phyloP scores from a whole-genome alignment of 2,888 invertebrate species.

The Melieria crassipennis region DNA sequence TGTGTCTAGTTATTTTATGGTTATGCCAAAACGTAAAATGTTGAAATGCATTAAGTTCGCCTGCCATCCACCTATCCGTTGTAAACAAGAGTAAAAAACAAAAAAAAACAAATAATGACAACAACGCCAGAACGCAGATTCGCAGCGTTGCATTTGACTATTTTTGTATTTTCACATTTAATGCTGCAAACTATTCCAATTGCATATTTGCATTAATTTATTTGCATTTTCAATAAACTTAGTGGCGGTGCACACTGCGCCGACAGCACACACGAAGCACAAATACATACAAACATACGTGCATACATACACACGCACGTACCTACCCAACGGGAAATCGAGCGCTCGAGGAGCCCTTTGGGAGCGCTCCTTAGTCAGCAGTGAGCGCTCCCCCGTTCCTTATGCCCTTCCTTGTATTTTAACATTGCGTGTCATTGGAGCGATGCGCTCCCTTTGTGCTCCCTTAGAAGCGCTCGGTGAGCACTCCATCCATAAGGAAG shows the following conservation, averaged over 20 bases:
- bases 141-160: not conserved
- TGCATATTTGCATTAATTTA: constrained; percentile 4
- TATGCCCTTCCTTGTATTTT: no score
- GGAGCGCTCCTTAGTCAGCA: no score
- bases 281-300: not conserved
- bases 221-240: not conserved
- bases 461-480: no score
- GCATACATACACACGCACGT: not conserved
- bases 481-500: no score
- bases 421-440: no score
- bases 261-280: not conserved
- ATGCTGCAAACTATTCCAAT: not conserved
- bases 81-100: not conserved
- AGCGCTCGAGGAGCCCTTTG: no score
- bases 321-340: no score
- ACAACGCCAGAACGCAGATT: no score
- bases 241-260: no score
- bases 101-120: no score
- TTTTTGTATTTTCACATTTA: not conserved
- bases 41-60: not conserved
- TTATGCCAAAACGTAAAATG: not conserved
- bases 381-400: no score
- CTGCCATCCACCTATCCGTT: not conserved
- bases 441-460: no score
- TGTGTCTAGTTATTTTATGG: not conserved